These are phyloP conservation scores for Cremastobaeus sp. DNA, from an alignment of 2,888 invertebrate species.

Conservation along the genomic window DNA sequence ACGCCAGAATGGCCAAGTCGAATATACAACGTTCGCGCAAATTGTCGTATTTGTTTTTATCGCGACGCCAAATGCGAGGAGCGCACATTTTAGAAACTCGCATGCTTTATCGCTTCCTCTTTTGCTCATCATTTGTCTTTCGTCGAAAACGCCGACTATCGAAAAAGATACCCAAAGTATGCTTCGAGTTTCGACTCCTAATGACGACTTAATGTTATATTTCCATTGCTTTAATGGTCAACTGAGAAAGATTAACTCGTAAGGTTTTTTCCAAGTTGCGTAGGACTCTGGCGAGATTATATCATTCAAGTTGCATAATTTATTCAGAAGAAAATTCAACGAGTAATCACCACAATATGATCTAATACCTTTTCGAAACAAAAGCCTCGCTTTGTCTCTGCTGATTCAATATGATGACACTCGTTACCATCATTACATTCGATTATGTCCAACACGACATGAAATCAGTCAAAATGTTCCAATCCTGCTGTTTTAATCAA, in stretches of 20 bases:
- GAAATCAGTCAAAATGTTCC: constrained; percentile 1
- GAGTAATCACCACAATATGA: constrained; percentile 9
- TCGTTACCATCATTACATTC: constrained; percentile 8
- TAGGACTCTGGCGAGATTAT: no score
- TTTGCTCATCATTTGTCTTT: no score
- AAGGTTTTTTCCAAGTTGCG: no score
- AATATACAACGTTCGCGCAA: constrained; percentile 13
- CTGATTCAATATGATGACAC: constrained; percentile 31
- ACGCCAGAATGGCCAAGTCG: constrained; percentile 23
- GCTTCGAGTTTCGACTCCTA: no score
- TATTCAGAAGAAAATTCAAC: neutral
- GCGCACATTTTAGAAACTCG: no score
- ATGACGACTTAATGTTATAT: no score
- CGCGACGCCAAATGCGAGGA: no score
- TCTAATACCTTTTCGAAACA: constrained; percentile 14
- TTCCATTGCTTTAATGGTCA: no score
- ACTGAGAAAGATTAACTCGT: no score
- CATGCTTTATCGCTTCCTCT: no score
- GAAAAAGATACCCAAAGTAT: no score
- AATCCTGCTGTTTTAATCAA: neutral
- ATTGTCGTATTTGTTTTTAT: neutral
- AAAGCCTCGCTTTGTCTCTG: neutral
- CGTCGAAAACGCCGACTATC: no score
- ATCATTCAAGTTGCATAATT: neutral
- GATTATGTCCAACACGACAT: neutral